Evolutionary conservation across 2,113 vertebrate genomes (phyloP).

Genomic region (Ictalurus punctatus): DNA sequence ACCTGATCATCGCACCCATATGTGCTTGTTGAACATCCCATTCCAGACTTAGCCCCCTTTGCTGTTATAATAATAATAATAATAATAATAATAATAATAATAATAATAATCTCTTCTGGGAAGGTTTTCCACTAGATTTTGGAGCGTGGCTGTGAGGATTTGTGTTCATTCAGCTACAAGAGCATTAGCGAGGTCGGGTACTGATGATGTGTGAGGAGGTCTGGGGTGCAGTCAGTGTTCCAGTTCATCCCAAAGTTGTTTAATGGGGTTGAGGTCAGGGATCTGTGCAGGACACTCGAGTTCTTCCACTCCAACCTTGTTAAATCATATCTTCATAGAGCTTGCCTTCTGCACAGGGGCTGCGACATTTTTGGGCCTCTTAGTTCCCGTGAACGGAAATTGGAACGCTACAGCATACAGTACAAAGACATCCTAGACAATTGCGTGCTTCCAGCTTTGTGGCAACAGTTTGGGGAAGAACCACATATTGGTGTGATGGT

Average conservation of each 20-base stretch:
- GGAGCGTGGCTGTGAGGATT: too few species aligned
- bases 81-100: too few species aligned
- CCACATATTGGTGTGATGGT: not conserved
- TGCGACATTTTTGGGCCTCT: not conserved
- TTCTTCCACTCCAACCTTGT: too few species aligned
- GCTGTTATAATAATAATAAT: not conserved
- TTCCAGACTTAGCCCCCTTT: not conserved
- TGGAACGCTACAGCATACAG: not conserved
- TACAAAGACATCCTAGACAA: not conserved
- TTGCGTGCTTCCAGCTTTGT: not conserved
- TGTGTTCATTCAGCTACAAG: not conserved
- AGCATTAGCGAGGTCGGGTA: not conserved
- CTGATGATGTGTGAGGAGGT: not conserved
- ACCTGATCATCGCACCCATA: not conserved
- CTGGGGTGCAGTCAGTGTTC: not conserved
- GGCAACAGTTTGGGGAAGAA: not conserved
- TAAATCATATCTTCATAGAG: too few species aligned
- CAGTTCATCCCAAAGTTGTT: not conserved
- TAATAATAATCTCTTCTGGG: not conserved
- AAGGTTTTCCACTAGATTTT: not conserved
- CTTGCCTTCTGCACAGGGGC: not conserved
- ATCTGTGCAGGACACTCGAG: not conserved
- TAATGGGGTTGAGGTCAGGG: not conserved
- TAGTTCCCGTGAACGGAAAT: not conserved
- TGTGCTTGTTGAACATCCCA: not conserved